Conservation (phyloP, 2,113 vertebrate species). For the Coryphaenoides rupestris region DNA sequence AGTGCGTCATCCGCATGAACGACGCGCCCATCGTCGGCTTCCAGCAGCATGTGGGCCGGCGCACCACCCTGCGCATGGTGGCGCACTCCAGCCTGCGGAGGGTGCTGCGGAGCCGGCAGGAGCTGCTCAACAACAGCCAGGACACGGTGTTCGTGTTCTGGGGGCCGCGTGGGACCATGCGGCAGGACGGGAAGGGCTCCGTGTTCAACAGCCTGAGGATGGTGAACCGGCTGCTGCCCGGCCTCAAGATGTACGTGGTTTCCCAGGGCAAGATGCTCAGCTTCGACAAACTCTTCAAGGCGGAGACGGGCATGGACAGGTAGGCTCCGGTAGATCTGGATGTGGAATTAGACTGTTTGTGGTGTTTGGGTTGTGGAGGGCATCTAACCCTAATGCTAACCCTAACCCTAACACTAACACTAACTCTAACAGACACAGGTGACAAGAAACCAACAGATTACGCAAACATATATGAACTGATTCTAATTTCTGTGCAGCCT, state of each 20-base stretch:
- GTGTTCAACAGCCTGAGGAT: conserved; percentile 85
- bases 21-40: conserved; percentile 81
- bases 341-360: too few relatives aligned
- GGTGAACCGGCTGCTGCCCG: conserved; percentile 82
- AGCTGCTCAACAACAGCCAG: conserved; percentile 82
- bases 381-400: too few relatives aligned
- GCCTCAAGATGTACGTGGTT: conserved; percentile 81
- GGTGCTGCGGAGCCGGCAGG: conserved; percentile 78
- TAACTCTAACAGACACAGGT: too few relatives aligned
- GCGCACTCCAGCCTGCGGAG: conserved; percentile 91
- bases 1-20: conserved; percentile 92
- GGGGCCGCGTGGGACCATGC: conserved; percentile 87
- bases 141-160: conserved; percentile 91
- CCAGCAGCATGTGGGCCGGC: conserved; percentile 79
- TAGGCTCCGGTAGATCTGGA: too few relatives aligned
- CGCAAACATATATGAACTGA: too few relatives aligned
- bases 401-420: too few relatives aligned
- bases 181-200: conserved; percentile 87
- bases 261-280: conserved; percentile 88
- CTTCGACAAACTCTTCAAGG: conserved; percentile 90
- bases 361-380: too few relatives aligned
- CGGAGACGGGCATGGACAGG: conserved; percentile 90
- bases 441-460: too few relatives aligned
- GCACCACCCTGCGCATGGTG: conserved; percentile 82
- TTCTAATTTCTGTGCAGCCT: too few relatives aligned